These are phyloP conservation scores for Gymnothorax reevesii DNA, from an alignment of 2,797 vertebrate species.

Conservation along the genomic window DNA sequence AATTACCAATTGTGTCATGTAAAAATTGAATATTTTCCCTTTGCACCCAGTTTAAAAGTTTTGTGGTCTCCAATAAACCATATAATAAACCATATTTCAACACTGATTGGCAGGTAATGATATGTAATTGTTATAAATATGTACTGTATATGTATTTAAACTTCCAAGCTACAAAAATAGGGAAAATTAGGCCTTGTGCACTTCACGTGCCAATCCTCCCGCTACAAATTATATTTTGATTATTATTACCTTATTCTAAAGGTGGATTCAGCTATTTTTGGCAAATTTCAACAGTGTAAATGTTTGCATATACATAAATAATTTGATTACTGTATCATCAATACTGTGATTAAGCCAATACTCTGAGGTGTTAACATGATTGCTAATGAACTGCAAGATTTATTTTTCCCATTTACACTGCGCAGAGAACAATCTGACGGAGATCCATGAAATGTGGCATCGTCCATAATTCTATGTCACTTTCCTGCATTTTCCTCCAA, in stretches of 20 bases:
- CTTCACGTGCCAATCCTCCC: background rate
- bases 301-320: background rate
- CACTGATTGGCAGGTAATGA: background rate
- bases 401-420: no score
- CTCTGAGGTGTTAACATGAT: no score
- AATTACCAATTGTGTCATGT: background rate
- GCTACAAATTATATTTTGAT: background rate
- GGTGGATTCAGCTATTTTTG: background rate
- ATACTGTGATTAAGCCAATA: no score
- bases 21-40: background rate
- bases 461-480: no score
- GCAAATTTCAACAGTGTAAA: background rate
- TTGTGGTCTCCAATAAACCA: background rate
- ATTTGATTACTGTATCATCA: no score
- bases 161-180: background rate
- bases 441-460: no score
- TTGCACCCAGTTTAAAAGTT: background rate
- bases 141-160: background rate
- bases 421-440: no score
- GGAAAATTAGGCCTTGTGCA: background rate
- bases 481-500: no score
- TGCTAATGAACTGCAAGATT: no score
- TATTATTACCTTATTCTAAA: background rate
- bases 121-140: background rate
- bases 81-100: background rate